phyloP scores from a whole-genome alignment of 2,888 invertebrate species.

The Apodemia mormo region DNA sequence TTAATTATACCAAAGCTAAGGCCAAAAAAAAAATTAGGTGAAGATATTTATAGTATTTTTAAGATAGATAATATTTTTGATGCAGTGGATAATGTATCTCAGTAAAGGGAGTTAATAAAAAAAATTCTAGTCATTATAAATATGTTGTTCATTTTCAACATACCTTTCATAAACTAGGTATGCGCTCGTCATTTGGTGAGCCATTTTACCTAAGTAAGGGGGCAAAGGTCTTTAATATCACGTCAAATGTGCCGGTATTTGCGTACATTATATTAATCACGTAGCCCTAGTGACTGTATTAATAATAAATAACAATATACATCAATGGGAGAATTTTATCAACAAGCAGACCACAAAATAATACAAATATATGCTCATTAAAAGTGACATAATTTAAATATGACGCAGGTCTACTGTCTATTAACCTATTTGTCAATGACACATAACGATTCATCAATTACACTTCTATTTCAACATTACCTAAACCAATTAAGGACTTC shows the following conservation, averaged over 20 bases:
- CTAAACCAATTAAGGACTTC: background rate
- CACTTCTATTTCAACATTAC: background rate
- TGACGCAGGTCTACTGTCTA: background rate
- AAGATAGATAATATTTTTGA: background rate
- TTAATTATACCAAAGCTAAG: background rate
- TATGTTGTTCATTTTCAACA: conserved; percentile 13
- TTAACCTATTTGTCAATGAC: background rate
- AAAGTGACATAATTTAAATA: background rate
- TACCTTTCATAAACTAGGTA: conserved; percentile 12
- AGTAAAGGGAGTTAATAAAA: background rate
- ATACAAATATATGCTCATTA: too few relatives aligned
- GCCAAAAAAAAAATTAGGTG: conserved; percentile 2
- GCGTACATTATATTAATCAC: too few relatives aligned
- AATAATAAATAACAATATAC: too few relatives aligned
- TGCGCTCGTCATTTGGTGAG: conserved; percentile 16
- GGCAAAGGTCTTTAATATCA: too few relatives aligned
- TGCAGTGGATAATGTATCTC: too few relatives aligned
- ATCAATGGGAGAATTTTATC: background rate
- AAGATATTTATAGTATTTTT: background rate
- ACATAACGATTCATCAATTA: background rate
- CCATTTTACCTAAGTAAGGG: conserved; percentile 9
- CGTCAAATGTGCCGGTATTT: too few relatives aligned
- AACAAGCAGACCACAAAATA: background rate
- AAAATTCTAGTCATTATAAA: conserved; percentile 12
- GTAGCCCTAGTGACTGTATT: too few relatives aligned